Conservation (phyloP, 1,140 invertebrate genomes). For the Coptotermes formosanus region DNA sequence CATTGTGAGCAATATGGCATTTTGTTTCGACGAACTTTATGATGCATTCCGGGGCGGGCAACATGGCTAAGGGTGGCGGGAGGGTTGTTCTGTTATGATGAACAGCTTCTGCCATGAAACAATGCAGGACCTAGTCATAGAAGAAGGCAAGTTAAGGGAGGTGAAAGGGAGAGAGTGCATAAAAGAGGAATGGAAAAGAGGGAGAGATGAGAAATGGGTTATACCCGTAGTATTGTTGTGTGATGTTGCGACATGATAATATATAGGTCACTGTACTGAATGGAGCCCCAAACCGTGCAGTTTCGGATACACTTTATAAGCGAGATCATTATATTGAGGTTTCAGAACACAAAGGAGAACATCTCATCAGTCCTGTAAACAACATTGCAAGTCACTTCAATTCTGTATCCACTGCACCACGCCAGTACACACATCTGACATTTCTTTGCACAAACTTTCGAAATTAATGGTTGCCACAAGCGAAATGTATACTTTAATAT, state of each 20-base stretch:
- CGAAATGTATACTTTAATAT: too few species aligned
- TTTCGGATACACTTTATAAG: too few species aligned
- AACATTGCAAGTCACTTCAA: too few species aligned
- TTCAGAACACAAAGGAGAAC: too few species aligned
- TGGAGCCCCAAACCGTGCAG: neutral
- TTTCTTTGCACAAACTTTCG: too few species aligned
- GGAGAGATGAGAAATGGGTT: neutral
- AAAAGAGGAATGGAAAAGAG: neutral
- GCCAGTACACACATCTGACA: too few species aligned
- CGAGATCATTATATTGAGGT: neutral
- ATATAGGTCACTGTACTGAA: conserved; percentile 1
- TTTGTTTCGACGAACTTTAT: conserved; percentile 25
- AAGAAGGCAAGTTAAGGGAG: neutral
- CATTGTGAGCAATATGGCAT: conserved; percentile 28
- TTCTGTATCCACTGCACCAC: too few species aligned
- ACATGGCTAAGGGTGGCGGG: neutral
- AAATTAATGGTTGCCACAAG: too few species aligned
- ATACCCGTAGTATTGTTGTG: neutral
- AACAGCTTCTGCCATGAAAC: conserved; percentile 25
- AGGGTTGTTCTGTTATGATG: neutral
- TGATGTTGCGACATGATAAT: neutral
- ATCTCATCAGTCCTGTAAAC: too few species aligned
- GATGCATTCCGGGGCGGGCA: conserved; percentile 25
- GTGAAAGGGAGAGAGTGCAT: neutral
- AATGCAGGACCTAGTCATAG: neutral